These are phyloP conservation scores for Bubalus kerabau DNA, from an alignment of 2,113 vertebrate species.

Conservation along the genomic window DNA sequence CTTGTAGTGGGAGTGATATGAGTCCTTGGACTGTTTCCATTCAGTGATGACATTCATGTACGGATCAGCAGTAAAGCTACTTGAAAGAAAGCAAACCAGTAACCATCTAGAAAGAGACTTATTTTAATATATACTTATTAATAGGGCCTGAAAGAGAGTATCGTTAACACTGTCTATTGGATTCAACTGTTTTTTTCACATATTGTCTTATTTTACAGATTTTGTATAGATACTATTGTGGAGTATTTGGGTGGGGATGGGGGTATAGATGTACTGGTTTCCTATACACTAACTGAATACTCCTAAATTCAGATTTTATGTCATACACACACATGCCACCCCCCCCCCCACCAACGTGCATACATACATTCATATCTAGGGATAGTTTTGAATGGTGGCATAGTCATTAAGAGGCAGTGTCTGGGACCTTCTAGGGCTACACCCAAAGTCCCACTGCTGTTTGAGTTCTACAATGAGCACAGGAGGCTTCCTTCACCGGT, in stretches of 20 bases:
- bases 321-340: background rate
- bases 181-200: background rate
- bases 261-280: background rate
- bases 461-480: background rate
- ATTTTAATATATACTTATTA: background rate
- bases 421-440: background rate
- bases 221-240: background rate
- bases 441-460: background rate
- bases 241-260: background rate
- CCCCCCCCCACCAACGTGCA: rapidly evolving
- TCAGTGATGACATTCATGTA: constrained; percentile 43
- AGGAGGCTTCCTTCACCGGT: background rate
- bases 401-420: background rate
- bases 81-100: background rate
- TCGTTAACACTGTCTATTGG: background rate
- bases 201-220: background rate
- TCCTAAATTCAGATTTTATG: background rate
- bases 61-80: constrained; percentile 10
- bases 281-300: background rate
- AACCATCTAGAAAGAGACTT: background rate
- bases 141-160: background rate
- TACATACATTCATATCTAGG: background rate
- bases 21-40: constrained; percentile 63
- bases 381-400: background rate
- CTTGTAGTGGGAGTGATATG: constrained; percentile 24